These are phyloP conservation scores for Autographa pulchrina DNA, from an alignment of 2,888 invertebrate species.

Conservation along the genomic window DNA sequence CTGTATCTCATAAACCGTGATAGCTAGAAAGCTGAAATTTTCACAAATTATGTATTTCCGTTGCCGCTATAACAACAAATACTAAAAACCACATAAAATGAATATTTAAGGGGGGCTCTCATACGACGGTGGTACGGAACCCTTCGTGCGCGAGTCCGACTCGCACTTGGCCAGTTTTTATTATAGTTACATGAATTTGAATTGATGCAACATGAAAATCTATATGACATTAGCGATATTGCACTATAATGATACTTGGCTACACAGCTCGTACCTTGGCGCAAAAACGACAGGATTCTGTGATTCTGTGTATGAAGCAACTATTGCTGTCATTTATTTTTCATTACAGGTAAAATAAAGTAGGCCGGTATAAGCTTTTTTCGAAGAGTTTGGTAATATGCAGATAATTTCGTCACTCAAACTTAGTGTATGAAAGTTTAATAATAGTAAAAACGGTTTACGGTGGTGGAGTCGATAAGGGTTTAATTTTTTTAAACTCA, in stretches of 20 bases:
- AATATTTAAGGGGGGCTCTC: too few species aligned
- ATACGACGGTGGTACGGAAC: too few species aligned
- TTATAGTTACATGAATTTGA: constrained; percentile 6
- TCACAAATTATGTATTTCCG: too few species aligned
- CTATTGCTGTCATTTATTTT: background rate
- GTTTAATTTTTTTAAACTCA: too few species aligned
- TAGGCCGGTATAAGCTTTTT: background rate
- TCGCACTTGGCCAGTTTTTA: too few species aligned
- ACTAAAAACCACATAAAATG: too few species aligned
- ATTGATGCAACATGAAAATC: constrained; percentile 36
- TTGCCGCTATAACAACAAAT: too few species aligned
- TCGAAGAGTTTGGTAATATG: background rate
- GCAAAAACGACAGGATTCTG: constrained; percentile 15
- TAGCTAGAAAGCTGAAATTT: too few species aligned
- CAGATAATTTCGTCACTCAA: background rate
- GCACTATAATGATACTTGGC: constrained; percentile 3
- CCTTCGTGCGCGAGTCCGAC: too few species aligned
- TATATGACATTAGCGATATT: constrained; percentile 39
- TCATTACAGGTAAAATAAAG: constrained; percentile 1
- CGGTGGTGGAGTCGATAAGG: too few species aligned
- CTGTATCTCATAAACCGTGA: too few species aligned
- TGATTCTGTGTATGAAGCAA: constrained; percentile 15
- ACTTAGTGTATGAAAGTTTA: background rate
- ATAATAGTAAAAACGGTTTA: too few species aligned
- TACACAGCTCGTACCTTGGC: background rate